Evolutionary conservation across 2,888 invertebrate genomes (phyloP), one percentile per base, ranked within the genome.

Genomic region (Andrena camellia): DNA sequence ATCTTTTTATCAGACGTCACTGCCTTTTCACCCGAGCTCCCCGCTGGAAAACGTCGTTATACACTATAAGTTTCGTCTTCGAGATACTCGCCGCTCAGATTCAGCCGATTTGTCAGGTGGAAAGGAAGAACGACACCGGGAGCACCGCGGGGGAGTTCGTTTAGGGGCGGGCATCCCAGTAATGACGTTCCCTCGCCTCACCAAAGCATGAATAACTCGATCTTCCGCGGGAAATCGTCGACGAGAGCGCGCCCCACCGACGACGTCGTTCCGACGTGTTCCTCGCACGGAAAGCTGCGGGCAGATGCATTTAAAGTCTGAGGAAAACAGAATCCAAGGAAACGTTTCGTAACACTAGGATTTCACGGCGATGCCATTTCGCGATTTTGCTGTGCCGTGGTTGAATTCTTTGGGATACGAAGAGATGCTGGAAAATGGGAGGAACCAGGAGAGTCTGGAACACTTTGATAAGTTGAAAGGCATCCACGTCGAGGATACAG

Each of bases 41-140:
- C 63, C 52, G n/a, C 70, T 20, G 72, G 77, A 73, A 80, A 83
- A 68, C 76, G 63, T 83, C 84, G 84, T 78, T 83, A 67, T 59
- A 64, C 72, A 23, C 57, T 48, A 54, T 57, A 76, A 83, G 79
- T 78, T 84, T 70, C 73, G 75, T 78, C 70, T 83, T 83, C 76
- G 79, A 70, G 73, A 76, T 57, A 20, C 20, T 57, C 72, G 69
- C 33, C 79, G 70, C 73, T 78, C 54, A 64, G 72, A 76, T 74
- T 81, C 66, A 73, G 75, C 8, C 73, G 84, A 84, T 78, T 84
- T 73, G 73, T 70, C 85, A 72, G 84, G 68, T 78, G 85, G 78
- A 78, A 79, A 78, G 70, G 54, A 42, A 17, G 42, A 52, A 48
- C 59, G 73, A 42, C 52, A 29, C 33, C 10, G 54, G 33, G 17